These are phyloP conservation scores for Latrodectus geometricus DNA, from an alignment of 1,140 invertebrate genomes.

Conservation along the genomic window DNA sequence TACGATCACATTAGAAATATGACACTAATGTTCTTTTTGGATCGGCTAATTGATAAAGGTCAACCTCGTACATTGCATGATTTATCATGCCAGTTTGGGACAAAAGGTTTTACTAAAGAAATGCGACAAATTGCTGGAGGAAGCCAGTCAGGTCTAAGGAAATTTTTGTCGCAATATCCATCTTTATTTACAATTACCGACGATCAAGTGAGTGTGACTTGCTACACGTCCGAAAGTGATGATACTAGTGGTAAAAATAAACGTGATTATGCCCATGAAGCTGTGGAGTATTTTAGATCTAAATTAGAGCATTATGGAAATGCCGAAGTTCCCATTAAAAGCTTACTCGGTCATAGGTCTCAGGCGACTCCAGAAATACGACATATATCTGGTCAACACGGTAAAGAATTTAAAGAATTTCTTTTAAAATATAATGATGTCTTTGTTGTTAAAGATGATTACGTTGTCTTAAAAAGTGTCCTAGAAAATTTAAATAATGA, in stretches of 20 bases:
- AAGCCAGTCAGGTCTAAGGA: slow-evolving; percentile 92
- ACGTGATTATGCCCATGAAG: slow-evolving; percentile 89
- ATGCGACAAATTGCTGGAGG: slow-evolving; percentile 88
- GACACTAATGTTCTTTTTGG: slow-evolving; percentile 95
- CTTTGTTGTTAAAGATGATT: slow-evolving; percentile 89
- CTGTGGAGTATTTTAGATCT: slow-evolving; percentile 92
- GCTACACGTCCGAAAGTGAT: slow-evolving; percentile 49
- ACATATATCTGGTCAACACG: slow-evolving; percentile 92
- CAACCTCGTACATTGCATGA: slow-evolving; percentile 91
- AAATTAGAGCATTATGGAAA: slow-evolving; percentile 67
- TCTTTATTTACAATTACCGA: slow-evolving; percentile 90
- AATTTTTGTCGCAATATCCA: slow-evolving; percentile 87
- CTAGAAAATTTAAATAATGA: slow-evolving; percentile 77
- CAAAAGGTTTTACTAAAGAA: slow-evolving; percentile 94
- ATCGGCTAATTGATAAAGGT: slow-evolving; percentile 93
- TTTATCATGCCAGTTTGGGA: slow-evolving; percentile 95
- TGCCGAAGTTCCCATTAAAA: slow-evolving; percentile 83
- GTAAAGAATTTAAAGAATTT: slow-evolving; percentile 94
- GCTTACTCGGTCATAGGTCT: slow-evolving; percentile 84
- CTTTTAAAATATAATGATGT: slow-evolving; percentile 85
- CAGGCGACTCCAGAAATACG: slow-evolving; percentile 92
- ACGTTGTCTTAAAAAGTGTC: slow-evolving; percentile 75
- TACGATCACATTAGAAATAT: slow-evolving; percentile 93
- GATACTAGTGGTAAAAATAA: slow-evolving; percentile 48
- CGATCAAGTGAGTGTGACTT: slow-evolving; percentile 80